Evolutionary conservation across 2,888 invertebrate genomes (phyloP).

Genomic region (Quadroppia sp.): DNA sequence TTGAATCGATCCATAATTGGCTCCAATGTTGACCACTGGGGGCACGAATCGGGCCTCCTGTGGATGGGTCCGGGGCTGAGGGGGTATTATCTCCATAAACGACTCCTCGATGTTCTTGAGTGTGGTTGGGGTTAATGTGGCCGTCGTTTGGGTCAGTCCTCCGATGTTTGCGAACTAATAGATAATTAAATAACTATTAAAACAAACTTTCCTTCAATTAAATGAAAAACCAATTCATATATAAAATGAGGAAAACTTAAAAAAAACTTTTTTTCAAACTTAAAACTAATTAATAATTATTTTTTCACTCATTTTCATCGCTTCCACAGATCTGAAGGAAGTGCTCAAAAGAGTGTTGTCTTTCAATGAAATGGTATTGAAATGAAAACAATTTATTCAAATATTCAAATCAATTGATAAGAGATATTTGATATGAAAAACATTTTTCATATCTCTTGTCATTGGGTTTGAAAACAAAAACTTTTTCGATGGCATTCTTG

Average conservation of each 20-base stretch:
- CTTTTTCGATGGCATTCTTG: neutral
- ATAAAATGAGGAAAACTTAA: neutral
- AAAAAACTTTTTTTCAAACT: too few species aligned
- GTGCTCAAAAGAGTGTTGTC: neutral
- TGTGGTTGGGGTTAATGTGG: conserved; percentile 89
- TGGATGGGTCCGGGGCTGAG: conserved; percentile 59
- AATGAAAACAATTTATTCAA: neutral
- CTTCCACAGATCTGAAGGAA: neutral
- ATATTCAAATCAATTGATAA: neutral
- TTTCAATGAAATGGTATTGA: neutral
- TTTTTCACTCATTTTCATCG: neutral
- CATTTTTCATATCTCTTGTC: too few species aligned
- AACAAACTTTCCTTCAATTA: conserved; percentile 1
- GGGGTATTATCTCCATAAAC: conserved; percentile 69
- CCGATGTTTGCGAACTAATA: conserved; percentile 54
- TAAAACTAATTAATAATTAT: too few species aligned
- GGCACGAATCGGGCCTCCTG: conserved; percentile 92
- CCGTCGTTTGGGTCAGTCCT: conserved; percentile 86
- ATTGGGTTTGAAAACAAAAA: too few species aligned
- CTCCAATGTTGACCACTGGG: conserved; percentile 57
- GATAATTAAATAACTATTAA: neutral
- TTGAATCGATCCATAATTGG: conserved; percentile 37
- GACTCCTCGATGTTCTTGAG: conserved; percentile 84
- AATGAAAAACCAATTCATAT: neutral
- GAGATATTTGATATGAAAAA: neutral